phyloP scores from a whole-genome alignment of 2,113 vertebrate genomes.

The Motacilla tschutschensis region DNA sequence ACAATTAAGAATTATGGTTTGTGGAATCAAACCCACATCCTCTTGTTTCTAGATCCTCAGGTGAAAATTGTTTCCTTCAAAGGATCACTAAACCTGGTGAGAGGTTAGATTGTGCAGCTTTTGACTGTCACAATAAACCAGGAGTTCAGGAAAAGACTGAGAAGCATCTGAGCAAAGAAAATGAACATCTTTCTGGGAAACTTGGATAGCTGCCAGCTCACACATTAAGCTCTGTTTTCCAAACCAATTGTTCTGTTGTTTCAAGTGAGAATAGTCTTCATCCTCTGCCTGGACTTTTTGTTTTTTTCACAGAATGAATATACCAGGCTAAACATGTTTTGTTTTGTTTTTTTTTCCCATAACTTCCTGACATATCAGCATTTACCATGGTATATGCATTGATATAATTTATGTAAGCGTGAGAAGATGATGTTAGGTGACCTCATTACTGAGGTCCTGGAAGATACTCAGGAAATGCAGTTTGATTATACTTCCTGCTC shows the following conservation, averaged over 20 bases:
- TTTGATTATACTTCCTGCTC: neutral
- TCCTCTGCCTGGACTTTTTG: slow-evolving; percentile 18
- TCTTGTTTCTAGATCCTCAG: neutral
- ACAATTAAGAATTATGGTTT: neutral
- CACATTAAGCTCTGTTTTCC: slow-evolving; percentile 62
- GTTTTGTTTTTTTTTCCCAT: neutral
- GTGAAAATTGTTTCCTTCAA: slow-evolving; percentile 11
- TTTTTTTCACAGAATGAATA: slow-evolving; percentile 28
- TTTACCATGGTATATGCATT: neutral
- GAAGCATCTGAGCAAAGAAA: slow-evolving; percentile 40
- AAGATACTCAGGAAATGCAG: neutral
- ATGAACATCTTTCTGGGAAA: slow-evolving; percentile 46
- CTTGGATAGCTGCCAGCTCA: slow-evolving; percentile 51
- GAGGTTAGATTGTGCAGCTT: slow-evolving; percentile 19
- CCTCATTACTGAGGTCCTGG: neutral
- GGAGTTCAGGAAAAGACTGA: neutral
- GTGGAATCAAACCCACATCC: neutral
- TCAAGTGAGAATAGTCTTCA: slow-evolving; percentile 48
- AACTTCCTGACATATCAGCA: neutral
- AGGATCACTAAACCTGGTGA: slow-evolving; percentile 5
- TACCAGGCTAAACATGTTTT: neutral
- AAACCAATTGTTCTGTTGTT: slow-evolving; percentile 55
- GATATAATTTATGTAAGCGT: neutral
- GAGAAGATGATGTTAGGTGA: neutral
- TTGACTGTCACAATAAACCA: neutral